Evolutionary conservation across 2,113 vertebrate genomes (phyloP), one percentile per base, ranked within the genome.

Genomic region (Mastomys natalensis): DNA sequence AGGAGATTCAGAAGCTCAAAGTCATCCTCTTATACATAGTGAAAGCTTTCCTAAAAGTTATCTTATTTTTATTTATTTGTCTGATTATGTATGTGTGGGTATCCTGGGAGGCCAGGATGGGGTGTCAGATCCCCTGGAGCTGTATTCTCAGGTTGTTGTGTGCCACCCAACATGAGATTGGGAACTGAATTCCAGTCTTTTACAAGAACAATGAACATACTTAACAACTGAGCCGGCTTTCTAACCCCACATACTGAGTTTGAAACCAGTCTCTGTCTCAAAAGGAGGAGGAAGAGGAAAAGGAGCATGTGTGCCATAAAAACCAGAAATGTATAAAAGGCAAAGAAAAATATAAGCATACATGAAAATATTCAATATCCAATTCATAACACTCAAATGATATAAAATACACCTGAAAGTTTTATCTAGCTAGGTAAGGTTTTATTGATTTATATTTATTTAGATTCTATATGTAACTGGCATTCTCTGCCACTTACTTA

Each of bases 311-410:
- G 26, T 66, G 82, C 91, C 70, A 51, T 34, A 87, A 94, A 93
- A 91, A 19, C n/a, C 68, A 97, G 37, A 92, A 76, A 77, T 55
- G 3, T 93, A 93, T 64, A 62, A 94, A 94, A 82, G 31, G 40
- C 73, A 84, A 12, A 93, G 40, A 87, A 4, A 91, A 94, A 81
- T 76, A 68, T 51, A 40, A n/a, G 45, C 31, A 74, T 31, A 87
- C 40, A 31, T 34, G 70, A 22, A 82, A 64, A 48, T 58, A 60
- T 77, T 82, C 76, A 43, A 60, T 89, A 29, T 72, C 37, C 8
- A 73, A 15, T 22, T 81, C n/a, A 45, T 48, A 68, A 73, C 13
- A 37, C 34, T 74, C 3, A 91, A 51, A 78, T 43, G 10, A 81
- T 93, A 70, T 10, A 91, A 70, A 31, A 92, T 34, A 55, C 7